phyloP scores from a whole-genome alignment of 2,888 invertebrate species.

The Hydriomena furcata region DNA sequence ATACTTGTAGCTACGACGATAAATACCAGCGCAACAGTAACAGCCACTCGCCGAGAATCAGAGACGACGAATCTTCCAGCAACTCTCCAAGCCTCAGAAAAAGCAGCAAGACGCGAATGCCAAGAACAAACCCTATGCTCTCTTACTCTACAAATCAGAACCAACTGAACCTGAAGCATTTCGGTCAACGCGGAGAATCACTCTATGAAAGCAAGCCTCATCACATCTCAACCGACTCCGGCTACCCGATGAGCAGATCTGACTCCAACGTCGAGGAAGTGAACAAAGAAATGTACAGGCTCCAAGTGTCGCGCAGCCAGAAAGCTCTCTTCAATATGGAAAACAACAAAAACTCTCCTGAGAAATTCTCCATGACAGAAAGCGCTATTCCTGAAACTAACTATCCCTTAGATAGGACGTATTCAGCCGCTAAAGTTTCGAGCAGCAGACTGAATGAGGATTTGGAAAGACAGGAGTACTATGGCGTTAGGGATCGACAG shows the following conservation, averaged over 20 bases:
- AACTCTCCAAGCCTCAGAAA: constrained; percentile 80
- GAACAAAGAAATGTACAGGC: constrained; percentile 79
- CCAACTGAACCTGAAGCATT: constrained; percentile 74
- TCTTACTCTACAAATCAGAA: constrained; percentile 79
- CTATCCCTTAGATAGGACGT: constrained; percentile 75
- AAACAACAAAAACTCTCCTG: constrained; percentile 69
- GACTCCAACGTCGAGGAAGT: constrained; percentile 81
- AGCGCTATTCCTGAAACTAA: constrained; percentile 70
- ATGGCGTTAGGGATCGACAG: constrained; percentile 61
- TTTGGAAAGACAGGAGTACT: constrained; percentile 71
- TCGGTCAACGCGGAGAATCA: constrained; percentile 75
- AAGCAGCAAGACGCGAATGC: constrained; percentile 80
- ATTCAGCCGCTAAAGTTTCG: constrained; percentile 75
- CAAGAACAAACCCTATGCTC: constrained; percentile 84
- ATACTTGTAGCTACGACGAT: constrained; percentile 76
- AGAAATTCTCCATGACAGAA: constrained; percentile 67
- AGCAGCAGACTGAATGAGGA: constrained; percentile 75
- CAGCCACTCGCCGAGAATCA: constrained; percentile 67
- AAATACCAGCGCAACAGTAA: constrained; percentile 72
- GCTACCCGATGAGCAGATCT: constrained; percentile 76
- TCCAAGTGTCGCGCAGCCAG: constrained; percentile 79
- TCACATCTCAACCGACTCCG: constrained; percentile 73
- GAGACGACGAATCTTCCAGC: constrained; percentile 76
- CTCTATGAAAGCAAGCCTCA: constrained; percentile 77
- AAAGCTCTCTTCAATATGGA: constrained; percentile 78